A percentile compares a stretch with the other conserved stretches of the same genome.
Conservation (phyloP, 2,888 invertebrate genomes). For the Sinohyriopsis cumingii region DNA sequence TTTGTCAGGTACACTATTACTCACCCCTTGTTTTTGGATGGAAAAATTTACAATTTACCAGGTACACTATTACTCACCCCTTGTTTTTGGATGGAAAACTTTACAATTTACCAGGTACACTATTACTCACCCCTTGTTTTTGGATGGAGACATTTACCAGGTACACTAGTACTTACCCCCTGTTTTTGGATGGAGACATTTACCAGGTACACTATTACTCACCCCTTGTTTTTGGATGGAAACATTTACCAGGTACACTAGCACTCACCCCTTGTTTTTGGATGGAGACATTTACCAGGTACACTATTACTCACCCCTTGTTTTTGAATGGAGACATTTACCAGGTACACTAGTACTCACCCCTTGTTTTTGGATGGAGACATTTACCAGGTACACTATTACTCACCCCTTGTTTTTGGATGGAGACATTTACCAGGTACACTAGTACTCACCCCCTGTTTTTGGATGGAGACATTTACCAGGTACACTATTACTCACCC, state of each 20-base stretch:
- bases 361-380: no score
- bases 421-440: conserved; percentile 79
- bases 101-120: conserved; percentile 68
- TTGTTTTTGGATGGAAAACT: conserved; percentile 94
- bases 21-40: conserved; percentile 81
- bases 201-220: no score
- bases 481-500: no score
- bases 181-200: conserved; percentile 99
- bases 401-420: conserved; percentile 80
- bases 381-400: background rate
- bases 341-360: no score
- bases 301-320: conserved; percentile 82
- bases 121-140: conserved; percentile 73
- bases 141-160: conserved; percentile 87
- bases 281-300: conserved; percentile 82
- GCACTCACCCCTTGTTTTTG: conserved; percentile 78
- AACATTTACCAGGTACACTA: no score
- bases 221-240: no score
- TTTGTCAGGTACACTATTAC: conserved; percentile 50
- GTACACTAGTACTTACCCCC: conserved; percentile 78
- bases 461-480: conserved; percentile 98
- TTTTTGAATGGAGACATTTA: conserved; percentile 97
- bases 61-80: conserved; percentile 78
- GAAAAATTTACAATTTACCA: conserved; percentile 81
- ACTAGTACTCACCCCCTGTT: conserved; percentile 84